phyloP scores from a whole-genome alignment of 1,140 invertebrate genomes.

The Cylas formicarius region DNA sequence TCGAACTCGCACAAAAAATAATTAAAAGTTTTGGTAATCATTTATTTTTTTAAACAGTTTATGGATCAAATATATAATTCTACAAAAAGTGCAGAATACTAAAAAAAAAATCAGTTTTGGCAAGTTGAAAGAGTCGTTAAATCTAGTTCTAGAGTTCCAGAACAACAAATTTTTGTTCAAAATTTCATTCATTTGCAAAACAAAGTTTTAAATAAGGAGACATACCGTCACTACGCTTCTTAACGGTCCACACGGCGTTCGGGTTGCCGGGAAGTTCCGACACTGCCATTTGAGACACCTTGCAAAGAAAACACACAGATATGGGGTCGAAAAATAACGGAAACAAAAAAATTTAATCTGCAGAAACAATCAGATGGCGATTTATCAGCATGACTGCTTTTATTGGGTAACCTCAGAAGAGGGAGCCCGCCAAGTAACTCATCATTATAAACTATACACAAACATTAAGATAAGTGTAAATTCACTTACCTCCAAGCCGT shows the following conservation, averaged over 20 bases:
- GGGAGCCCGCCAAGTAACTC: constrained; percentile 8
- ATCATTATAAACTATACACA: not conserved
- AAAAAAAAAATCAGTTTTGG: no score
- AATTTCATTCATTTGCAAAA: not conserved
- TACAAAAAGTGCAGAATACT: no score
- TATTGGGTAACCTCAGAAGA: constrained; percentile 6
- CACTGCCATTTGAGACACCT: constrained; percentile 92
- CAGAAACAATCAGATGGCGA: constrained; percentile 5
- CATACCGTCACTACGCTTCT: constrained; percentile 86
- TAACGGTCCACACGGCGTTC: constrained; percentile 99
- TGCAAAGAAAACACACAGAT: not conserved
- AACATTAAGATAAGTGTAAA: not conserved
- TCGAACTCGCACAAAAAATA: no score
- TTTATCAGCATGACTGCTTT: constrained; percentile 5
- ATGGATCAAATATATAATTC: no score
- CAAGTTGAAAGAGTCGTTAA: no score
- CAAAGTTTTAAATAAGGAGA: constrained; percentile 2
- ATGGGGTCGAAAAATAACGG: no score
- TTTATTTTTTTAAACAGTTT: no score
- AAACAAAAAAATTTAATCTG: not conserved
- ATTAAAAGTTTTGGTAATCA: no score
- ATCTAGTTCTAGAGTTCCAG: no score
- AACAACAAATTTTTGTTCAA: not conserved
- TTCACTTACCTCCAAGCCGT: constrained; percentile 81
- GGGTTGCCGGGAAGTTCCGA: constrained; percentile 98